Percentiles rank a stretch among this genome's conserved stretches.
These are phyloP conservation scores for Drosophila sp. DNA, from an alignment of 1,140 invertebrate species.

Conservation along the genomic window DNA sequence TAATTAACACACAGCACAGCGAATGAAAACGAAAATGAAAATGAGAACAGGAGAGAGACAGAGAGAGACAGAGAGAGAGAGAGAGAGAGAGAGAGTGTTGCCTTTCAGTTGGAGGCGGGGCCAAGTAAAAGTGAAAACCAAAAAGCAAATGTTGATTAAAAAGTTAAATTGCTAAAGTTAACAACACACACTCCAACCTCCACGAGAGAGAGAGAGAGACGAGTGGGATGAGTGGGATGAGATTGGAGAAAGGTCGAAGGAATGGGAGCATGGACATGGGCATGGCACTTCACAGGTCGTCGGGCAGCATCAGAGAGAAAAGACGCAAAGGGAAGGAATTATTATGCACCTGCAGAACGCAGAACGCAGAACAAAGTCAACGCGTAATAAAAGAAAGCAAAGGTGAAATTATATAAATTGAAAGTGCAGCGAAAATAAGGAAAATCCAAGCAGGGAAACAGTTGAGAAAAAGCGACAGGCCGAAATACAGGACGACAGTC, in stretches of 20 bases:
- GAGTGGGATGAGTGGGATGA: not conserved
- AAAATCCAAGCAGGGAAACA: conserved; percentile 28
- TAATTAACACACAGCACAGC: conserved; percentile 58
- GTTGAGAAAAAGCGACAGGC: not conserved
- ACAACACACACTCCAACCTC: conserved; percentile 39
- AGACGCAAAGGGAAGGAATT: conserved; percentile 37
- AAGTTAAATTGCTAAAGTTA: conserved; percentile 79
- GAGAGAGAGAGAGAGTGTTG: conserved; percentile 5
- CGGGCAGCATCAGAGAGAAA: conserved; percentile 25
- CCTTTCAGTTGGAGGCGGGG: not conserved
- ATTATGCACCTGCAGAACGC: conserved; percentile 59
- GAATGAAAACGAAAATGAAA: conserved; percentile 2
- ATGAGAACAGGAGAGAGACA: conserved; percentile 1
- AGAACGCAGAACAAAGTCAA: conserved; percentile 27
- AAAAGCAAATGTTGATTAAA: conserved; percentile 78
- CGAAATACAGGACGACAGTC: conserved; percentile 41
- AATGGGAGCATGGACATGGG: not conserved
- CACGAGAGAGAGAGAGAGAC: not conserved
- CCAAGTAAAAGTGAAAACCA: conserved; percentile 75
- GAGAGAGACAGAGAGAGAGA: not conserved
- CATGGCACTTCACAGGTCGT: conserved; percentile 20
- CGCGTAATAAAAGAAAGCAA: conserved; percentile 50
- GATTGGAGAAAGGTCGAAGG: not conserved
- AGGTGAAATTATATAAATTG: conserved; percentile 69
- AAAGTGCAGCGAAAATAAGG: conserved; percentile 46